A percentile compares a stretch with the other conserved stretches of the same genome.
Conservation (phyloP, 2,797 vertebrate genomes). For the Ceyx erithaca region DNA sequence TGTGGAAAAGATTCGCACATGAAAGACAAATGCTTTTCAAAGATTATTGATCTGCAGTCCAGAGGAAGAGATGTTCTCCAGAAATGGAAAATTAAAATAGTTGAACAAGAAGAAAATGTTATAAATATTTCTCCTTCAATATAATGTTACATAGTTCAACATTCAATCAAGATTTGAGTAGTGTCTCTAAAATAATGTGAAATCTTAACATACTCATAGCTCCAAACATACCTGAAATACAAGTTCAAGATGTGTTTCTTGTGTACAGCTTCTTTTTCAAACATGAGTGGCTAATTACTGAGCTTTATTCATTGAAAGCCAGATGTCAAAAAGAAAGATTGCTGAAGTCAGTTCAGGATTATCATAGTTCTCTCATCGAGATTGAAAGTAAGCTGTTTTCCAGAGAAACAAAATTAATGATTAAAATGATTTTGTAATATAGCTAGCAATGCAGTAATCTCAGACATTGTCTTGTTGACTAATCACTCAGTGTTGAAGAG, state of each 20-base stretch:
- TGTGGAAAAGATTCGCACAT: background rate
- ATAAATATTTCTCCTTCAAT: background rate
- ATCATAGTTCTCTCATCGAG: slow-evolving; percentile 19
- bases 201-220: background rate
- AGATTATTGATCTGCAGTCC: background rate
- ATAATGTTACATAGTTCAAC: background rate
- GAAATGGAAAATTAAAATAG: background rate
- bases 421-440: background rate
- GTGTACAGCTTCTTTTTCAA: slow-evolving; percentile 14
- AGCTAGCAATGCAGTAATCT: background rate
- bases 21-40: background rate
- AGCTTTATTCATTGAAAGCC: slow-evolving; percentile 21
- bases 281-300: slow-evolving; percentile 30
- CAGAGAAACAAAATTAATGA: slow-evolving; percentile 35
- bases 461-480: background rate
- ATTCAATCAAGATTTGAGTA: slow-evolving; percentile 7
- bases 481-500: background rate
- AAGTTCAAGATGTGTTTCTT: background rate
- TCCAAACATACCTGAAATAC: slow-evolving; percentile 2
- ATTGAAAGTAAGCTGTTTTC: slow-evolving; percentile 32
- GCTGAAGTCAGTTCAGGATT: slow-evolving; percentile 28
- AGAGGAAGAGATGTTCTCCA: background rate
- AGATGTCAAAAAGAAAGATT: slow-evolving; percentile 49
- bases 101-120: background rate
- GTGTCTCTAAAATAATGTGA: background rate